A percentile compares a stretch with the other conserved stretches of the same genome.
Evolutionary conservation across 2,113 vertebrate genomes (phyloP).

Genomic region (Pan paniscus): DNA sequence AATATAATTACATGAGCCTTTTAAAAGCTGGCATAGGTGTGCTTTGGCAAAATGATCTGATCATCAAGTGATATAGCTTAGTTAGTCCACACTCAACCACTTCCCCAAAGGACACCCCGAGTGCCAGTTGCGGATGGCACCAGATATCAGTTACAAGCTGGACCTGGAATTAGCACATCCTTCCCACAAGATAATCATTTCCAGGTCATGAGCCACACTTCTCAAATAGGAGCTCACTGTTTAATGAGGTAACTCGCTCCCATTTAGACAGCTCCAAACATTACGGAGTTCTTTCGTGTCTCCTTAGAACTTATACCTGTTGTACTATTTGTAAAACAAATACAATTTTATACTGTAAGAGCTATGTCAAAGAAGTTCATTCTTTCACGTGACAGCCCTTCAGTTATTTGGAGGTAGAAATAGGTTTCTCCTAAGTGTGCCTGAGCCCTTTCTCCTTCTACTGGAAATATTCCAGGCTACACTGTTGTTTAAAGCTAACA

Average conservation of each 20-base stretch:
- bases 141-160: not conserved
- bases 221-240: not conserved
- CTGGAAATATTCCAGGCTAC: not conserved
- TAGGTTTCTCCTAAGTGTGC: not conserved
- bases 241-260: not conserved
- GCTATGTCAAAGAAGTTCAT: not conserved
- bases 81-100: not conserved
- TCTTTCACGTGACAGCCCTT: not conserved
- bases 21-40: not conserved
- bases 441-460: not conserved
- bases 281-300: not conserved
- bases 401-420: not conserved
- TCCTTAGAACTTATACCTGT: not conserved
- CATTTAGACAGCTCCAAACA: not conserved
- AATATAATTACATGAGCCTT: not conserved
- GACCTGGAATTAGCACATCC: not conserved
- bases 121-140: rapidly evolving
- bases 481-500: not conserved
- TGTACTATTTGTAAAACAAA: not conserved
- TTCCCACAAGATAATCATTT: not conserved
- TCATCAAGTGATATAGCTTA: not conserved
- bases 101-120: not conserved
- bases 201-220: not conserved
- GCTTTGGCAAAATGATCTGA: not conserved
- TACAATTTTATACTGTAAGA: not conserved